These are phyloP conservation scores for Hydrotaea cyrtoneurina DNA, from an alignment of 2,888 invertebrate genomes.

Conservation along the genomic window DNA sequence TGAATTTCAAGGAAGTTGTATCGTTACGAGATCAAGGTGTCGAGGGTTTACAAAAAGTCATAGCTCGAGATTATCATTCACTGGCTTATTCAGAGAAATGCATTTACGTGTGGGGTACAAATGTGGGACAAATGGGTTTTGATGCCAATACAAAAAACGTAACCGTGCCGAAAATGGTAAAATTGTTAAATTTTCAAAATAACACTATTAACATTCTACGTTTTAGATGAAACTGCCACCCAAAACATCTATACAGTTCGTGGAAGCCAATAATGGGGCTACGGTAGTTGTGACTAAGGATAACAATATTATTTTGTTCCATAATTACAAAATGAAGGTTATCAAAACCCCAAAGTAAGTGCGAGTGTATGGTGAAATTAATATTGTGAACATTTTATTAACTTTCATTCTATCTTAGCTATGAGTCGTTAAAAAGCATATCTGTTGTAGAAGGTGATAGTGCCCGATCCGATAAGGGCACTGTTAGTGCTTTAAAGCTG, in stretches of 20 bases:
- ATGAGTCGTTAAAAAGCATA: conserved; percentile 77
- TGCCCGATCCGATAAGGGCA: conserved; percentile 73
- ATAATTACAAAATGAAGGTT: conserved; percentile 74
- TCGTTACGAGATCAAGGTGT: conserved; percentile 79
- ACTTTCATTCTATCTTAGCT: conserved; percentile 69
- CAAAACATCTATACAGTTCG: conserved; percentile 72
- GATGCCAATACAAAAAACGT: conserved; percentile 70
- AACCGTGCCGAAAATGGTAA: conserved; percentile 74
- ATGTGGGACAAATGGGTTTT: conserved; percentile 89
- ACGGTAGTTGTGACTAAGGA: conserved; percentile 75
- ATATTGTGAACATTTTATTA: background rate
- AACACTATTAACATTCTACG: background rate
- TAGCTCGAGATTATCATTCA: conserved; percentile 87
- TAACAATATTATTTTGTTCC: conserved; percentile 75
- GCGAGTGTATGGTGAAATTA: background rate
- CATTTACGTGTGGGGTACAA: conserved; percentile 90
- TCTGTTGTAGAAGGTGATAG: conserved; percentile 75
- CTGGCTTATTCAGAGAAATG: conserved; percentile 84
- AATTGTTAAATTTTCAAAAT: conserved; percentile 26
- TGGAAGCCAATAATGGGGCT: conserved; percentile 79
- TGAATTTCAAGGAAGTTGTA: conserved; percentile 77
- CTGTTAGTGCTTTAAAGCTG: conserved; percentile 75
- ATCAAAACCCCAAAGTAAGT: conserved; percentile 78
- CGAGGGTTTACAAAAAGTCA: conserved; percentile 82
- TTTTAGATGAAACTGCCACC: conserved; percentile 74